Evolutionary conservation across 2,888 invertebrate genomes (phyloP).

Genomic region (Aethes cnicana): DNA sequence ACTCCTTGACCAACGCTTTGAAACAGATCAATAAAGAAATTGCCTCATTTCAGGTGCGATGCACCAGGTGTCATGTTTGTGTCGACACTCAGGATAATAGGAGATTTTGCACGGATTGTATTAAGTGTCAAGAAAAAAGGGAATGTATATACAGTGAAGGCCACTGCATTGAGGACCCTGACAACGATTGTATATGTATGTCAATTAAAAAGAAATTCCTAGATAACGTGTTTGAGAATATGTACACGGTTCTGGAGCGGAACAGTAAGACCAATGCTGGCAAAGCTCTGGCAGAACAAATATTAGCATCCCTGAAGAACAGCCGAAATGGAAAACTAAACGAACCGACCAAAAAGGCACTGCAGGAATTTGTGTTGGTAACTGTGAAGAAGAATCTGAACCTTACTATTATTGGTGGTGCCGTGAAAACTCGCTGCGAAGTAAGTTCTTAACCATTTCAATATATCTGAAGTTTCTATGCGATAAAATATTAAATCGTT

Average conservation of each 20-base stretch:
- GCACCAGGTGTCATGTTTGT: conserved; percentile 55
- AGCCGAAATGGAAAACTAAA: conserved; percentile 70
- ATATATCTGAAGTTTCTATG: too few species aligned
- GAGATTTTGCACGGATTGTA: conserved; percentile 65
- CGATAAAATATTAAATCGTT: too few species aligned
- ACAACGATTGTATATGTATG: conserved; percentile 63
- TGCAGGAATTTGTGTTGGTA: conserved; percentile 64
- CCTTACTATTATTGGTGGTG: conserved; percentile 70
- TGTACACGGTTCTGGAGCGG: conserved; percentile 65
- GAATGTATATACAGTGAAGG: conserved; percentile 52
- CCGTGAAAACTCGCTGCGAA: conserved; percentile 75
- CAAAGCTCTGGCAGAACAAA: conserved; percentile 57
- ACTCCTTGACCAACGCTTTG: conserved; percentile 50
- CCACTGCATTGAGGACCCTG: conserved; percentile 50
- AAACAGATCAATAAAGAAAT: conserved; percentile 52
- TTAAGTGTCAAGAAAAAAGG: conserved; percentile 54
- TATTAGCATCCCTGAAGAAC: conserved; percentile 54
- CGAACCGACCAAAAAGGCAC: conserved; percentile 46
- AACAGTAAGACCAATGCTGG: conserved; percentile 54
- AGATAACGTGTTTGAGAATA: conserved; percentile 73
- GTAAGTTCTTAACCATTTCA: too few species aligned
- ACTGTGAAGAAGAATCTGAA: conserved; percentile 67
- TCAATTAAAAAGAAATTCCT: conserved; percentile 62
- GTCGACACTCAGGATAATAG: conserved; percentile 58
- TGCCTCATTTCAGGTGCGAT: conserved; percentile 44